phyloP scores from a whole-genome alignment of 2,888 invertebrate genomes.

The Proisotoma minuta region DNA sequence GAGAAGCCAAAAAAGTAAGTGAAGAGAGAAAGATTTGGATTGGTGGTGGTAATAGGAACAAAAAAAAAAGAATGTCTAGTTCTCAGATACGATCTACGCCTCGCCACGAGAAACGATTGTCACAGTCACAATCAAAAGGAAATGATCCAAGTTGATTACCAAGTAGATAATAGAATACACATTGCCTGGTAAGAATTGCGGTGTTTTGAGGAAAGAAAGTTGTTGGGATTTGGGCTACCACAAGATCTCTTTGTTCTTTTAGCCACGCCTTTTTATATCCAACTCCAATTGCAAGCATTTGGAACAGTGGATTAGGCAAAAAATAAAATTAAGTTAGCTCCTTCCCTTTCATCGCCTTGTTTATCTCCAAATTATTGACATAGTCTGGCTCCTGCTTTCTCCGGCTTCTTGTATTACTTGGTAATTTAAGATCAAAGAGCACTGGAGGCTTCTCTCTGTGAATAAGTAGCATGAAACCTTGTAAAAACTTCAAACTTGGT shows the following conservation, averaged over 20 bases:
- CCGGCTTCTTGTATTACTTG: neutral
- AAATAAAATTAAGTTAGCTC: slow-evolving; percentile 9
- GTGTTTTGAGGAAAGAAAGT: neutral
- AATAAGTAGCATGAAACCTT: neutral
- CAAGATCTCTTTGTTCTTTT: neutral
- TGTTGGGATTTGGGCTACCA: neutral
- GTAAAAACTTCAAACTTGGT: slow-evolving; percentile 1
- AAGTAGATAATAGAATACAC: slow-evolving; percentile 8
- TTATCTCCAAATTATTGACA: slow-evolving; percentile 9
- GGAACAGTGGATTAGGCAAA: neutral
- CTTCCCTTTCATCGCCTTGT: slow-evolving; percentile 12
- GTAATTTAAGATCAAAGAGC: slow-evolving; percentile 8
- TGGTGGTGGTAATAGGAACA: neutral
- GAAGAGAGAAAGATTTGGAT: neutral
- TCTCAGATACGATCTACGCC: neutral
- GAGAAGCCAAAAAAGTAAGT: neutral
- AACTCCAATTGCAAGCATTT: neutral
- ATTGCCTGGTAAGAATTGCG: neutral
- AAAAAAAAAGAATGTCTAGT: neutral
- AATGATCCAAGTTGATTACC: slow-evolving; percentile 12
- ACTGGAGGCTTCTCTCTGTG: neutral
- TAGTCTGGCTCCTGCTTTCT: neutral
- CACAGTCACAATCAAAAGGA: slow-evolving; percentile 9
- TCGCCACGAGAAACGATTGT: neutral
- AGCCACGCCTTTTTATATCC: neutral